Base-by-base conservation (phyloP, 2,113 vertebrate species). In the Ailuropoda melanoleuca region DNA sequence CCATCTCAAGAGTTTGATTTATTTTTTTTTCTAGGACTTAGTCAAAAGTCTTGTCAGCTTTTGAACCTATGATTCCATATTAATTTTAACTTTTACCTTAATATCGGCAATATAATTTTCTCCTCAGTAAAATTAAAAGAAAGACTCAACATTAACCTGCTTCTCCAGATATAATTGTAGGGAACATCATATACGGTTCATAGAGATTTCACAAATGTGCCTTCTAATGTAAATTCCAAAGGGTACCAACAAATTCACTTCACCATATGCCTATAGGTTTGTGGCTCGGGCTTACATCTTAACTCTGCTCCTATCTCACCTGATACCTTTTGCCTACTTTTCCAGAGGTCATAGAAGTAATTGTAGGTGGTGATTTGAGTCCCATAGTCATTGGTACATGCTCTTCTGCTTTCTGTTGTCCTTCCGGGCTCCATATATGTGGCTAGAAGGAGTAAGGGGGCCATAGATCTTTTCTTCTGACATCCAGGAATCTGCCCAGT, bases 71-170 rank as follows among this genome's bases (percentile, higher is more conserved):
- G 58, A 50, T 13, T 86, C 48, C 21, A 64, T 64, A 75, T 34
- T 95, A 84, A 95, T 91, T 93, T 97, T 15, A 15, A 85, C 77
- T 48, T 90, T 46, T 29, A 31, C 37, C 50, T 78, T 72, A 90
- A 94, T 53, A 85, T 97, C 91, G 56, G 53, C 85, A 77, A 46
- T 88, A 23, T 39, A 39, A 84, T 72, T 83, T 93, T 96, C 75
- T 97, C 83, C 58, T 26, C 84, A 11, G 26, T 43, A 75, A 91
- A 84, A 94, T 62, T 77, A 56, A 70, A 88, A 81, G 64, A 80
- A 75, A 84, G 19, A 89, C 55, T 84, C 56, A 82, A 39, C 34
- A 90, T 55, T 24, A 93, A 88, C 26, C 68, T 90, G 19, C 70
- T 83, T 90, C 39, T 92, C 18, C 5, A 50, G 34, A 21, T 70